Evolutionary conservation across 2,113 vertebrate genomes (phyloP), one percentile per base, ranked within the genome.

Genomic region (Nycticebus coucang): DNA sequence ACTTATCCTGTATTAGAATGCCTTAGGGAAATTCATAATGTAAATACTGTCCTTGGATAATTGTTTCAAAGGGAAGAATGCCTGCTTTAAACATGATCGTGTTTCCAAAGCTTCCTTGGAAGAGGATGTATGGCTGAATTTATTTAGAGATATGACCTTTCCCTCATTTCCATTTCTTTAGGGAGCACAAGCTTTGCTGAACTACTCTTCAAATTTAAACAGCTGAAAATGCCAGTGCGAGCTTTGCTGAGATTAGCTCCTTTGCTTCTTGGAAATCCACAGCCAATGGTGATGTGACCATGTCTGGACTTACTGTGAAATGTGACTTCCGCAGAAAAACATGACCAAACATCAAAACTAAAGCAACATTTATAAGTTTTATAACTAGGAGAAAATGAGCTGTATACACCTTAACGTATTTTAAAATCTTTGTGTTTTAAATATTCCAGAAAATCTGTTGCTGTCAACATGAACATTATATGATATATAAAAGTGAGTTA

Each of bases 241-340:
- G 99, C 99, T 0, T 95, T 99, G 57, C 98, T 99, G 5, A 98
- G 99, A 71, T 98, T 99, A 66, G 98, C 98, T 0, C 99, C 99
- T 0, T 94, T 99, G 93, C 98, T 99, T n/a, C 98, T 99, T 24
- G 94, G 98, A 22, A 98, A 97, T 15, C 98, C 98, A 0, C 98
- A 98, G 95, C 98, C 98, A 21, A 98, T 99, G 98, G 98, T 98
- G 77, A 98, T 98, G 71, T 99, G 98, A 97, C 60, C 59, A 2
- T 10, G 1, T 28, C 82, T 66, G 62, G 41, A 14, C 28, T 45
- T 0, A 0, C 0, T 37, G 33, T n/a, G 17, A 3, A 71, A 28
- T 21, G 0, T 33, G 84, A 12, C 7, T 41, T 80, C 22, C 30
- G 64, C 45, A 7, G 11, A 86, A 0, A 79, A 5, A 5, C 1